Evolutionary conservation across 1,140 invertebrate species (phyloP).

Genomic region (Brachionus sp.): DNA sequence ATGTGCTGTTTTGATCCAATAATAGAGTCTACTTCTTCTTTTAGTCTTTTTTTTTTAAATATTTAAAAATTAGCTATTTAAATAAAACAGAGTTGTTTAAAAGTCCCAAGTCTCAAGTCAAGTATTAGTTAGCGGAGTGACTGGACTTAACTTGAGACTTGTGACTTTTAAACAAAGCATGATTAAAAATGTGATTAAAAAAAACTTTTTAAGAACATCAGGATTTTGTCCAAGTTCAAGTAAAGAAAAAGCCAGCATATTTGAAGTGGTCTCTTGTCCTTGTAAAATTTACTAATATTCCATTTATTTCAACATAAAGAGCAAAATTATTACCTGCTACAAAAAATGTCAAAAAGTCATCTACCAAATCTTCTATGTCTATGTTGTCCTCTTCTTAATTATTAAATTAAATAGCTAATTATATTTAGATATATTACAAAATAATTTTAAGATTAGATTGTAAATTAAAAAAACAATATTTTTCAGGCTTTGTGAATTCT

Average conservation of each 20-base stretch:
- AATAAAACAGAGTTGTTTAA: no score
- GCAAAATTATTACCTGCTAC: background rate
- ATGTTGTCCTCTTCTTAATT: background rate
- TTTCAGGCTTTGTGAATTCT: no score
- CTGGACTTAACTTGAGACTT: no score
- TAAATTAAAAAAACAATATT: no score
- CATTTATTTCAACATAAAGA: background rate
- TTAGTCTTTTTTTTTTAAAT: background rate
- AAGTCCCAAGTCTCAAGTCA: no score
- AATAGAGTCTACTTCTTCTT: background rate
- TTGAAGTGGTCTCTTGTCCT: slow-evolving; percentile 34
- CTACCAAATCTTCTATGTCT: slow-evolving; percentile 26
- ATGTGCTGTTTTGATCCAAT: background rate
- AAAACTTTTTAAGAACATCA: background rate
- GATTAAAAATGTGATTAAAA: no score
- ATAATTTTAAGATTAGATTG: no score
- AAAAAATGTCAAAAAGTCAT: slow-evolving; percentile 44
- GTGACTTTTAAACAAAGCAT: no score
- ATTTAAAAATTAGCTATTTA: background rate
- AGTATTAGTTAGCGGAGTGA: no score
- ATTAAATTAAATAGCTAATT: no score
- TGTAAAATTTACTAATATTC: background rate
- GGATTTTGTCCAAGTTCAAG: background rate
- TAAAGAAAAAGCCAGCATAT: slow-evolving; percentile 23
- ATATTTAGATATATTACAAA: no score